Evolutionary conservation across 1,140 invertebrate genomes (phyloP).

Genomic region (Paracyclopina nana): DNA sequence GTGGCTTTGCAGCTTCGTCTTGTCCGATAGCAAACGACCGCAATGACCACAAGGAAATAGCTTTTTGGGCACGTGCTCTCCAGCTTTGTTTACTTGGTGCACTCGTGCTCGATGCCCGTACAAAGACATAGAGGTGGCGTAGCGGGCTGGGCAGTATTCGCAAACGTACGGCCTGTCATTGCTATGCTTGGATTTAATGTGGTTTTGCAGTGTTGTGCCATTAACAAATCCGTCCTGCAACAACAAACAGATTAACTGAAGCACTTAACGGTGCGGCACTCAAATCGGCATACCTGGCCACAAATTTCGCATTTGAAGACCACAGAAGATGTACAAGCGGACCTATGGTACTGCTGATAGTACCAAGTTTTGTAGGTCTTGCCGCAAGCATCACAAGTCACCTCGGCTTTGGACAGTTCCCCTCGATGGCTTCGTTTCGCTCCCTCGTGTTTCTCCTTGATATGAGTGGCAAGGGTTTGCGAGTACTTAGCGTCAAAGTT

Average conservation of each 20-base stretch:
- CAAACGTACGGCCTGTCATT: slow-evolving; percentile 2
- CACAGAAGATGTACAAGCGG: background rate
- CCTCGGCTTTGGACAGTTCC: background rate
- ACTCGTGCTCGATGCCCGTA: background rate
- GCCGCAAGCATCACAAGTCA: background rate
- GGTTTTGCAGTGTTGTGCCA: background rate
- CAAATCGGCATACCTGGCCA: no score
- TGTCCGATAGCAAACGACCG: background rate
- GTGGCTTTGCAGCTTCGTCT: background rate
- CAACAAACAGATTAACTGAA: no score
- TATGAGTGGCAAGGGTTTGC: background rate
- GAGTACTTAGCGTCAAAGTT: background rate
- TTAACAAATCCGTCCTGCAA: slow-evolving; percentile 6
- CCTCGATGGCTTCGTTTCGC: background rate
- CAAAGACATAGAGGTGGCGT: background rate
- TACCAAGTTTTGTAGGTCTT: background rate
- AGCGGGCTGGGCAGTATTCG: background rate
- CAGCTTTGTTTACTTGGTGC: background rate
- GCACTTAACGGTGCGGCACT: no score
- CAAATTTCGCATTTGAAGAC: background rate
- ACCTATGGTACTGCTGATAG: background rate
- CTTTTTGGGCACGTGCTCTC: slow-evolving; percentile 1
- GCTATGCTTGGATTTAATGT: background rate
- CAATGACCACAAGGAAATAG: background rate
- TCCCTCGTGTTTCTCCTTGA: background rate